Base-by-base conservation (phyloP, 2,797 vertebrate genomes). In the Dendrocincla tyrannina region DNA sequence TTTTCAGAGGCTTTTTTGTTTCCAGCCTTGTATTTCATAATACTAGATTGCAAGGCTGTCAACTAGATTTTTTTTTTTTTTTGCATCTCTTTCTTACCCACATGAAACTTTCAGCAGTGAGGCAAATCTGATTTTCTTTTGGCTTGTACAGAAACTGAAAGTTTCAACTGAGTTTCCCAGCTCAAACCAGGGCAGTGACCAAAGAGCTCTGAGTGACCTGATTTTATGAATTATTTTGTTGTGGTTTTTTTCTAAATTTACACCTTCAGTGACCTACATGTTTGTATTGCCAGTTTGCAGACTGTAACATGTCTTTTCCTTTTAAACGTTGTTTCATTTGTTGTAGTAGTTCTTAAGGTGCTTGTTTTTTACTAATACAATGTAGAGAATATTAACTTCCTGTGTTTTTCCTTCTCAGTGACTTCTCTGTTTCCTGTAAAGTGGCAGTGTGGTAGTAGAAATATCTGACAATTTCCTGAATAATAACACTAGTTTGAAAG, bases 381-480 rank as follows among this genome's bases (percentile, higher is more conserved):
- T 79, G 67, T 77, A 81, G 64, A 67, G 41, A 91, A 58, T 94
- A 47, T 93, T 92, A 77, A n/a, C 82, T 97, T 98, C 96, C 95
- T 97, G 93, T 95, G 74, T 66, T 97, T 97, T 95, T 90, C 74
- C 91, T 93, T 93, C 79, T 94, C 1, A 1, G 56, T 81, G 88
- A 80, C 86, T 62, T 96, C 53, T 93, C 39, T 62, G 69, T 96
- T 97, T 98, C 94, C 94, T 97, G 93, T 96, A 53, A 94, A 91
- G 75, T 88, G 73, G 50, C 66, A 79, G 63, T 88, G 69, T 92
- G 91, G 35, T 85, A 67, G 84, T 96, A 87, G 77, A 95, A 94
- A 76, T 87, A 80, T 82, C 76, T 91, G 55, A 68, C 72, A n/a
- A 63, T 95, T 95, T 97, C 82, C 94, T 96, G 96, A 88, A 77